These are phyloP conservation scores for Drosophila elegans DNA, from an alignment of 1,140 invertebrate species.

Conservation along the genomic window DNA sequence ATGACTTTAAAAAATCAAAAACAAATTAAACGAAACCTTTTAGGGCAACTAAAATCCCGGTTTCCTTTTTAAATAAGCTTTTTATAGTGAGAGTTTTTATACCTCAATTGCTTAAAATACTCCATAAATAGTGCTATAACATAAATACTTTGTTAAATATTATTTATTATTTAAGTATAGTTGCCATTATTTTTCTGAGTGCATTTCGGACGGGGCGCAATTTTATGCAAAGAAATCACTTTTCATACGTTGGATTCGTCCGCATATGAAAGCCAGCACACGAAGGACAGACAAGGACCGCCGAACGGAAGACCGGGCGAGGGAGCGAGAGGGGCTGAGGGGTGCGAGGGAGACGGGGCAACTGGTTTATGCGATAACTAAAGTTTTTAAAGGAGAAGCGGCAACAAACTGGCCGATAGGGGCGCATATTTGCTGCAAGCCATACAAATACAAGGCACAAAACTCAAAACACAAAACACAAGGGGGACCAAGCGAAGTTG, in stretches of 20 bases:
- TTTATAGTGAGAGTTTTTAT: too few relatives aligned
- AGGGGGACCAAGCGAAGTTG: slow-evolving; percentile 41
- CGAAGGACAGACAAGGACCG: slow-evolving; percentile 25
- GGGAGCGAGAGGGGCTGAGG: not conserved
- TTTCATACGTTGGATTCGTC: slow-evolving; percentile 63
- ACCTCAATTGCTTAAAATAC: too few relatives aligned
- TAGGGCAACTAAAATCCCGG: too few relatives aligned
- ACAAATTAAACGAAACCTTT: too few relatives aligned
- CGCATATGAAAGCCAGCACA: slow-evolving; percentile 51
- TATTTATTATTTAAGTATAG: too few relatives aligned
- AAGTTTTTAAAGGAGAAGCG: slow-evolving; percentile 18
- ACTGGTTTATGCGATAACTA: slow-evolving; percentile 53
- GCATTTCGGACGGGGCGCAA: slow-evolving; percentile 35
- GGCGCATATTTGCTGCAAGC: slow-evolving; percentile 80
- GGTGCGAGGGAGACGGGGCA: slow-evolving; percentile 10
- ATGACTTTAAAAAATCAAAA: too few relatives aligned
- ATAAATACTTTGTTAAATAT: too few relatives aligned
- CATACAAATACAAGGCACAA: slow-evolving; percentile 68
- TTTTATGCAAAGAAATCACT: slow-evolving; percentile 83
- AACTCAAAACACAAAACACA: slow-evolving; percentile 4
- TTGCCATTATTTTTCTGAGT: slow-evolving; percentile 16
- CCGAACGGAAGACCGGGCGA: slow-evolving; percentile 4
- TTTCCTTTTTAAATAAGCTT: too few relatives aligned
- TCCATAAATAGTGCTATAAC: too few relatives aligned
- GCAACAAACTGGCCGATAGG: slow-evolving; percentile 68